Conservation (phyloP, 2,113 vertebrate species). For the Zosterops borbonicus region DNA sequence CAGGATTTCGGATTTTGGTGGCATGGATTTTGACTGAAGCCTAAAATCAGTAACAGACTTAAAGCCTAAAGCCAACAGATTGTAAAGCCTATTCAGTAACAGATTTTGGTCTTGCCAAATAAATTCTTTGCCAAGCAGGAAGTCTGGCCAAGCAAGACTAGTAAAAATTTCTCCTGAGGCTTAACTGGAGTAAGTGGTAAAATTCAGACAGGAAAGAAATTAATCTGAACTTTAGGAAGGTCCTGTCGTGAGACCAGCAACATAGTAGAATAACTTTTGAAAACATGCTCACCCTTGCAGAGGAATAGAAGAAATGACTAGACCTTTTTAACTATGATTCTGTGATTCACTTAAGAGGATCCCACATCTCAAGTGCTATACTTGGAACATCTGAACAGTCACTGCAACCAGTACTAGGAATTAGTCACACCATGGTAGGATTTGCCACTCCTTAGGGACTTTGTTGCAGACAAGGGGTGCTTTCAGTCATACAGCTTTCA, state of each 20-base stretch:
- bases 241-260: neutral
- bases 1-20: neutral
- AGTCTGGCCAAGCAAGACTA: neutral
- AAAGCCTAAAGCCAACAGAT: neutral
- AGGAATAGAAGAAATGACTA: neutral
- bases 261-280: neutral
- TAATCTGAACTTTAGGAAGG: neutral
- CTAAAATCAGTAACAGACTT: neutral
- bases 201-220: neutral
- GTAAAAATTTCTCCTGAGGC: neutral
- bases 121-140: neutral
- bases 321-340: neutral
- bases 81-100: neutral
- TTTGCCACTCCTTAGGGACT: neutral
- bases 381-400: neutral
- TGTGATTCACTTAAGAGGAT: neutral
- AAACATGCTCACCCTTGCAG: neutral
- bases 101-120: neutral
- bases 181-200: neutral
- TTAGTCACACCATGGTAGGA: neutral
- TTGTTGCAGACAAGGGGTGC: neutral
- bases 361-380: neutral
- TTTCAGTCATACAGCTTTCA: neutral
- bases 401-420: neutral
- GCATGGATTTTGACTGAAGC: neutral